Evolutionary conservation across 2,797 vertebrate species (phyloP).

Genomic region (Schizopygopsis pylzovi): DNA sequence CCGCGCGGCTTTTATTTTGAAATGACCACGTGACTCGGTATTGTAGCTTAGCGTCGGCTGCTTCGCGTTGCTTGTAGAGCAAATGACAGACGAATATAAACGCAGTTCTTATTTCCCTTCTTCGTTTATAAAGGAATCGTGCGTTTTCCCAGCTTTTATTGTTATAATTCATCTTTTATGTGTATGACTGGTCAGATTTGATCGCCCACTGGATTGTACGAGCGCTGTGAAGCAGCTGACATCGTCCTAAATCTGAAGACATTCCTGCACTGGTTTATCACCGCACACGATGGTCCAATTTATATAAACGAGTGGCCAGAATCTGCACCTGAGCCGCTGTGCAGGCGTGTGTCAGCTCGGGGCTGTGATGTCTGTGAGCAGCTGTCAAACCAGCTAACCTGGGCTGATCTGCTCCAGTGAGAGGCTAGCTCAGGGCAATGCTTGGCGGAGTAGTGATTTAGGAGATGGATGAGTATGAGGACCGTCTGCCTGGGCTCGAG

Average conservation of each 20-base stretch:
- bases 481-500: not conserved
- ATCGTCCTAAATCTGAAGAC: not conserved
- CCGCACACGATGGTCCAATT: not conserved
- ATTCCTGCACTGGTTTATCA: conserved; percentile 9
- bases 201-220: not conserved
- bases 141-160: not conserved
- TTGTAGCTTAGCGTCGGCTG: not conserved
- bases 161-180: not conserved
- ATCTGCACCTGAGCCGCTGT: not conserved
- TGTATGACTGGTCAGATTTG: not conserved
- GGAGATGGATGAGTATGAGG: conserved; percentile 34
- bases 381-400: not conserved
- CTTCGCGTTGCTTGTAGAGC: not conserved
- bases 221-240: not conserved
- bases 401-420: not conserved
- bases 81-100: conserved; percentile 8
- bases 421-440: not conserved
- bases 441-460: not conserved
- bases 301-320: not conserved
- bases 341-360: not conserved
- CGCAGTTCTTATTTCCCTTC: not conserved
- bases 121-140: not conserved
- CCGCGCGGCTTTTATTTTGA: conserved; percentile 32
- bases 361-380: not conserved
- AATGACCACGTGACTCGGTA: not conserved